A percentile compares a stretch with the other conserved stretches of the same genome.
Evolutionary conservation across 2,797 vertebrate species (phyloP).

Genomic region (Acanthiza pusilla): DNA sequence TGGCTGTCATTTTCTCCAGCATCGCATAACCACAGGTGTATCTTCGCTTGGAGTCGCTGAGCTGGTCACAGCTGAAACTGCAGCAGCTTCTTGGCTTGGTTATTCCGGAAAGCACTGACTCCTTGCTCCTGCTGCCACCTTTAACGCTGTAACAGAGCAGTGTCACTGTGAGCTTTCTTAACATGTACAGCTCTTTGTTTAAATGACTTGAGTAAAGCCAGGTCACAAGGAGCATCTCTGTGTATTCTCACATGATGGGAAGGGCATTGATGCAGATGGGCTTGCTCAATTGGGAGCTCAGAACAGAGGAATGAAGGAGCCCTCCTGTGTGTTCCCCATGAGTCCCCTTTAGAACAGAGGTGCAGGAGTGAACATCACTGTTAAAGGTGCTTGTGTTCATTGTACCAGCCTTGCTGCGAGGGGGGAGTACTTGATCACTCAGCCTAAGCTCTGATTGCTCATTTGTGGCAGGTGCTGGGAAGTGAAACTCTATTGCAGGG

Average conservation of each 20-base stretch:
- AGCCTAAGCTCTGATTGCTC: not conserved
- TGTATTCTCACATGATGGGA: not conserved
- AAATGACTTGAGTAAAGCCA: not conserved
- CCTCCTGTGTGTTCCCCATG: not conserved
- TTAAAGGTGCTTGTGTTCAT: not conserved
- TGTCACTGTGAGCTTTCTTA: not conserved
- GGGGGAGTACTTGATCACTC: not conserved
- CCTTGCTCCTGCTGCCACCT: conserved; percentile 73
- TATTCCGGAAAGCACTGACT: conserved; percentile 56
- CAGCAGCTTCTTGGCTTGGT: conserved; percentile 58
- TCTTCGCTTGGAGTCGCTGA: conserved; percentile 42
- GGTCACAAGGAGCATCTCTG: not conserved
- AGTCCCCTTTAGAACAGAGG: not conserved
- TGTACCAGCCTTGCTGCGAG: not conserved
- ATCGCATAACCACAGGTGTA: conserved; percentile 51
- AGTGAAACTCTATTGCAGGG: not conserved
- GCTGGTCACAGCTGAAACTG: conserved; percentile 67
- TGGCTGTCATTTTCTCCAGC: conserved; percentile 60
- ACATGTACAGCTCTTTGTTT: fast-evolving
- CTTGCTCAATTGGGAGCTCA: not conserved
- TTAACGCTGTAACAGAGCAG: conserved; percentile 74
- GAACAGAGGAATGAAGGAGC: not conserved
- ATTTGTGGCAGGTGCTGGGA: not conserved
- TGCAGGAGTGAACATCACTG: not conserved
- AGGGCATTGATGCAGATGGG: not conserved